These are phyloP conservation scores for Xanthia icteritia DNA, from an alignment of 2,888 invertebrate species.

Conservation along the genomic window DNA sequence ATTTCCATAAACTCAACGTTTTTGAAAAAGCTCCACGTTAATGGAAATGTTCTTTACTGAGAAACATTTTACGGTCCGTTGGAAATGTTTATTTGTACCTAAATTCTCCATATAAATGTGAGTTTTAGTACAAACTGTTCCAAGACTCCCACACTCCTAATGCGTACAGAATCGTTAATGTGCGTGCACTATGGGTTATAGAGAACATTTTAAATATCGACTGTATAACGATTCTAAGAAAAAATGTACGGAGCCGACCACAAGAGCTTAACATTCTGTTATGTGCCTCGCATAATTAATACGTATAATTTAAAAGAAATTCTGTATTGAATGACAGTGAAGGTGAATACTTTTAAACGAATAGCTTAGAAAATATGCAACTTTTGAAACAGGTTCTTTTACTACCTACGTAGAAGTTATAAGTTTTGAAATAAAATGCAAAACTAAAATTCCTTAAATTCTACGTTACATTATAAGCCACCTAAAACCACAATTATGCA, in stretches of 20 bases:
- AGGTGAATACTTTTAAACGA: slow-evolving; percentile 20
- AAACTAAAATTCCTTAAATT: neutral
- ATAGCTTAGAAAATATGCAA: slow-evolving; percentile 31
- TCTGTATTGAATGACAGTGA: slow-evolving; percentile 19
- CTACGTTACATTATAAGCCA: neutral
- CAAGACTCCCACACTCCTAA: slow-evolving; percentile 70
- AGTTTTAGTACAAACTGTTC: slow-evolving; percentile 66
- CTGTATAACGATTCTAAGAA: slow-evolving; percentile 63
- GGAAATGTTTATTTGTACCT: slow-evolving; percentile 59
- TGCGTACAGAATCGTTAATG: slow-evolving; percentile 72
- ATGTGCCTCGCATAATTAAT: slow-evolving; percentile 50
- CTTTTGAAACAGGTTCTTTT: slow-evolving; percentile 21
- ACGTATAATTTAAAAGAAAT: slow-evolving; percentile 42
- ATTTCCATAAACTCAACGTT: slow-evolving; percentile 12
- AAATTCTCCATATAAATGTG: slow-evolving; percentile 65
- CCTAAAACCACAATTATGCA: slow-evolving; percentile 10
- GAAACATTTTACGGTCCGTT: slow-evolving; percentile 50
- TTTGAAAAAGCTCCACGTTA: slow-evolving; percentile 10
- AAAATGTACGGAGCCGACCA: slow-evolving; percentile 39
- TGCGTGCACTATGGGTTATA: slow-evolving; percentile 66
- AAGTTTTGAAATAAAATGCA: neutral
- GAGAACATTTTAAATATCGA: slow-evolving; percentile 66
- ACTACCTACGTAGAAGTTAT: neutral
- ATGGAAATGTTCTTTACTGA: slow-evolving; percentile 36
- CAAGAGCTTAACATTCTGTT: slow-evolving; percentile 36